Evolutionary conservation across 2,797 vertebrate species (phyloP).

Genomic region (Galagoides demidoff): DNA sequence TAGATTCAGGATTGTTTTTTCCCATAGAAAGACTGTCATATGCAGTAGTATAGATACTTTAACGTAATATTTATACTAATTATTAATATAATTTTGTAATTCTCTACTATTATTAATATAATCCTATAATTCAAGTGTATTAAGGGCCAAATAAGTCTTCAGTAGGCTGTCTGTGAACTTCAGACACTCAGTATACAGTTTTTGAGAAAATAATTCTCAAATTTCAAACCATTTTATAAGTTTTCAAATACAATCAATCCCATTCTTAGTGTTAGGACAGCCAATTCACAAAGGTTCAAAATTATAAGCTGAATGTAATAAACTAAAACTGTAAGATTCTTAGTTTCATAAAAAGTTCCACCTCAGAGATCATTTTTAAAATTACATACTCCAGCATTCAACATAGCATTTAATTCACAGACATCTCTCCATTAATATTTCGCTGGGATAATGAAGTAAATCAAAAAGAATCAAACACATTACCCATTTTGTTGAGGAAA

Average conservation of each 20-base stretch:
- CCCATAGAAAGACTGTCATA: background rate
- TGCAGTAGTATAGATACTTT: background rate
- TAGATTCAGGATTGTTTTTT: slow-evolving; percentile 28
- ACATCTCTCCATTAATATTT: slow-evolving; percentile 54
- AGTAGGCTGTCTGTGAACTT: background rate
- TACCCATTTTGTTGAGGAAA: background rate
- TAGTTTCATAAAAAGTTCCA: slow-evolving; percentile 51
- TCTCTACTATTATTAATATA: background rate
- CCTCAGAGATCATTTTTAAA: slow-evolving; percentile 50
- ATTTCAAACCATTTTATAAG: slow-evolving; percentile 19
- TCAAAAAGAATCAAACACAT: slow-evolving; percentile 44
- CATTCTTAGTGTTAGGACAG: background rate
- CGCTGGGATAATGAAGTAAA: background rate
- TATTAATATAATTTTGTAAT: slow-evolving; percentile 39
- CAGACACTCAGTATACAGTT: background rate
- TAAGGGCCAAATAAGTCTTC: background rate
- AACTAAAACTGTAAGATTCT: slow-evolving; percentile 25
- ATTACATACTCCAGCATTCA: slow-evolving; percentile 37
- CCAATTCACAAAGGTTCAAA: slow-evolving; percentile 39
- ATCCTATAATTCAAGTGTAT: background rate
- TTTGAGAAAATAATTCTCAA: slow-evolving; percentile 42
- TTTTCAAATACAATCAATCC: slow-evolving; percentile 45
- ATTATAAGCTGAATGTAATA: slow-evolving; percentile 45
- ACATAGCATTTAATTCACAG: slow-evolving; percentile 15
- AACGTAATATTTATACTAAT: background rate